Evolutionary conservation across 92 coral and sea anemone genomes (phyloP), one percentile per base, ranked within the genome.

Genomic region (Hydrozoanthus gracilis): DNA sequence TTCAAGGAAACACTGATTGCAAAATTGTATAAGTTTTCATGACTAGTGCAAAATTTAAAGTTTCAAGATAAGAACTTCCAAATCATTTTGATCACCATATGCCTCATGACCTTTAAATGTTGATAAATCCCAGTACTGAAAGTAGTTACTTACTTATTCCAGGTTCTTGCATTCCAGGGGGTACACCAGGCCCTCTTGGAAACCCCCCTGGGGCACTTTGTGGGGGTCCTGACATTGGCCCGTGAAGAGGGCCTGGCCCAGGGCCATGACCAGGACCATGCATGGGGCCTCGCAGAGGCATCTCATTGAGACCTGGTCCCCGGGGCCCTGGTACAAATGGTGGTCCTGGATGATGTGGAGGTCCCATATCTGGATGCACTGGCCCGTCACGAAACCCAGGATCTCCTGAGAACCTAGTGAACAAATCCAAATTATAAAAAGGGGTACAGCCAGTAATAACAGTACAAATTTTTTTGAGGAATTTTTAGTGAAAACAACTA

Each of bases 121-220:
- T 27, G 39, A 27, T 27, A 27, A 27, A 27, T 14, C 13, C 8
- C 3, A 6, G 27, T n/a, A 51, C 4, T 52, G 47, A 9, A 5
- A 16, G 51, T 6, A 44, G 48, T 15, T 9, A 80, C 85, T 80
- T 80, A 80, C 85, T 80, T 17, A 80, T 5, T 64, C 85, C 85
- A 12, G 85, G 85, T 46, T 80, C 85, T 65, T 80, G 85, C 74
- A 80, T 66, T 80, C 85, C 85, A 7, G 85, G 73, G 7, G 84
- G 85, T 12, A 51, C 20, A 45, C 48, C 60, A 14, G 75, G 75
- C 4, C 85, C 85, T 65, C 75, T 50, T 7, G 85, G 85, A 51
- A 80, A 80, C 18, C 74, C 85, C 45, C 72, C 73, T 4, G 85
- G 61, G 13, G 60, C 73, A n/a, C 85, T 74, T 20, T 80, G 74